These are phyloP conservation scores for Crocuta crocuta DNA, from an alignment of 2,113 vertebrate species.

Conservation along the genomic window DNA sequence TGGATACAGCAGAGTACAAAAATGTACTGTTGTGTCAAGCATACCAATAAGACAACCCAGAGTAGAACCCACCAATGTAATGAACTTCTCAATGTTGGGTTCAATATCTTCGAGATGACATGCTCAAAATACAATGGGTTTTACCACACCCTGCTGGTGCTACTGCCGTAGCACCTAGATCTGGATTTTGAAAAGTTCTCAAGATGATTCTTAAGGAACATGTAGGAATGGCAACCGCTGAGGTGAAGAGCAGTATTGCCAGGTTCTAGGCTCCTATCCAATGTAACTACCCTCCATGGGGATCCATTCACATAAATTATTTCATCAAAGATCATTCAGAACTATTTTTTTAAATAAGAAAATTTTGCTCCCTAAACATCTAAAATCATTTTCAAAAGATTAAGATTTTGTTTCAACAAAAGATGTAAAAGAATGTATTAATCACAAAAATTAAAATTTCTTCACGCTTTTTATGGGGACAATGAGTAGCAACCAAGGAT, in stretches of 20 bases:
- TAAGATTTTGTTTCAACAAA: conserved; percentile 40
- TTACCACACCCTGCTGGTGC: accelerated
- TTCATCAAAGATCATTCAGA: conserved; percentile 57
- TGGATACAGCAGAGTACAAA: background rate
- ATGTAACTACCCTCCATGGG: background rate
- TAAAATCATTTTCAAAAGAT: conserved; percentile 32
- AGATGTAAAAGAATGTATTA: conserved; percentile 29
- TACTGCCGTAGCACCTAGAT: background rate
- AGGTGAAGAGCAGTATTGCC: background rate
- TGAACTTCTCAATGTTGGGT: background rate
- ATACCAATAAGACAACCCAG: background rate
- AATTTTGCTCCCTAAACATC: background rate
- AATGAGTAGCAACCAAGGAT: background rate
- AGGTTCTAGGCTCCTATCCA: background rate
- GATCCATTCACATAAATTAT: conserved; percentile 37
- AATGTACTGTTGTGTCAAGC: background rate
- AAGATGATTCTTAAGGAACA: background rate
- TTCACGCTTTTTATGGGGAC: background rate
- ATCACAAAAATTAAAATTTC: conserved; percentile 54
- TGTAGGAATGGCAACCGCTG: background rate
- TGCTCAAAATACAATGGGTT: background rate
- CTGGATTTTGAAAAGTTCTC: background rate
- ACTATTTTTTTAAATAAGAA: background rate
- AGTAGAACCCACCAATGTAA: background rate
- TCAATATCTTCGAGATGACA: background rate